These are phyloP conservation scores for Drosophila funebris DNA, from an alignment of 1,140 invertebrate species.

Conservation along the genomic window DNA sequence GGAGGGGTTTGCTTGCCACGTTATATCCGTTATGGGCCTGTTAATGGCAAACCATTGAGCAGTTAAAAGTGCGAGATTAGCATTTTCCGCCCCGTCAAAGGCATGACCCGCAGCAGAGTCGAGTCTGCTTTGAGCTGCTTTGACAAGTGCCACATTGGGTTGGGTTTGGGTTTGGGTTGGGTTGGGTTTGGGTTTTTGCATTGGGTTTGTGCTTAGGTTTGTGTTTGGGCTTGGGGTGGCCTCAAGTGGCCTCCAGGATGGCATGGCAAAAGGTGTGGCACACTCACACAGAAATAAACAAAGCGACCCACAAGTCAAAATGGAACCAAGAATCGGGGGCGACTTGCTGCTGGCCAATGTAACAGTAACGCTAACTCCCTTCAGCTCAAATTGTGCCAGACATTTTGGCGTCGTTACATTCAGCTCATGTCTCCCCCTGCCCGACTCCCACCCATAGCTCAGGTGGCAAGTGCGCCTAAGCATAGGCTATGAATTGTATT, in stretches of 20 bases:
- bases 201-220: background rate
- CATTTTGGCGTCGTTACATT: constrained; percentile 32
- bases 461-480: constrained; percentile 1
- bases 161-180: background rate
- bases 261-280: constrained; percentile 29
- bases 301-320: background rate
- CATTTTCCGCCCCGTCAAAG: constrained; percentile 45
- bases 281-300: background rate
- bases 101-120: constrained; percentile 18
- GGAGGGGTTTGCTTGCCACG: background rate
- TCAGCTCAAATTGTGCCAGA: constrained; percentile 20
- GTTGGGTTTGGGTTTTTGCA: background rate
- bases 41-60: constrained; percentile 70
- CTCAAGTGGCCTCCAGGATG: constrained; percentile 26
- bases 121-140: constrained; percentile 6
- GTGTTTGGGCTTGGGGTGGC: background rate
- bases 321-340: background rate
- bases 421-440: too few species aligned
- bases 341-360: background rate
- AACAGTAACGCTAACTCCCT: background rate
- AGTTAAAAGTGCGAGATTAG: constrained; percentile 63
- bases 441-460: too few species aligned
- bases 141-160: constrained; percentile 6
- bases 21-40: constrained; percentile 56
- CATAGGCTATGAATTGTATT: constrained; percentile 31